Percentiles rank a stretch among this genome's conserved stretches.
These are phyloP conservation scores for Merops nubicus DNA, from an alignment of 2,113 vertebrate species.

Conservation along the genomic window DNA sequence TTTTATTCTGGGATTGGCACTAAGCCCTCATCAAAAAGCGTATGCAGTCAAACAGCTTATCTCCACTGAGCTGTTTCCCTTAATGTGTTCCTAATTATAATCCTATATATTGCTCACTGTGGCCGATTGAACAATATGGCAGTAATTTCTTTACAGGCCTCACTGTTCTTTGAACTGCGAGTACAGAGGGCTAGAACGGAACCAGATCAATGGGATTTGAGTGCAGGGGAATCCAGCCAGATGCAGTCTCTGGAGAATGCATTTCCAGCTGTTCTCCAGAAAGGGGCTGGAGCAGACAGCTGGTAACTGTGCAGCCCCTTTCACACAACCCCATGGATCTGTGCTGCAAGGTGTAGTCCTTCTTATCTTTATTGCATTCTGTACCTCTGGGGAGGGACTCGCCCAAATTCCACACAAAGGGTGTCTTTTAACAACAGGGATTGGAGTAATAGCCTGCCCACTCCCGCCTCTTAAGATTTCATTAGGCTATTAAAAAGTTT, in stretches of 20 bases:
- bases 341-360: constrained; percentile 40
- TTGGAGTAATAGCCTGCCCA: neutral
- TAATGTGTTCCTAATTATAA: constrained; percentile 89
- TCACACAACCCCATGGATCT: neutral
- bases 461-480: neutral
- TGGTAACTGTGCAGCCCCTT: constrained; percentile 58
- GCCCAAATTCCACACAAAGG: neutral
- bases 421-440: neutral
- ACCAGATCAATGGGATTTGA: constrained; percentile 84
- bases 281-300: constrained; percentile 72
- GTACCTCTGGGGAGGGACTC: neutral
- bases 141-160: constrained; percentile 86
- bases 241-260: constrained; percentile 79
- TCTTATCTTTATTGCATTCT: constrained; percentile 54
- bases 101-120: constrained; percentile 83
- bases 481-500: neutral
- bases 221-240: constrained; percentile 83
- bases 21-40: constrained; percentile 84
- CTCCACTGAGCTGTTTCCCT: constrained; percentile 82
- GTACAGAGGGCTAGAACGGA: constrained; percentile 82
- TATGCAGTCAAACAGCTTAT: constrained; percentile 82
- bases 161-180: constrained; percentile 84
- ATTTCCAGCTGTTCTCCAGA: constrained; percentile 84
- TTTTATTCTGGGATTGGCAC: constrained; percentile 81
- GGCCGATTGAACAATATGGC: constrained; percentile 85